Conservation (phyloP, 2,888 invertebrate genomes). For the Harpagoxenus sublaevis region DNA sequence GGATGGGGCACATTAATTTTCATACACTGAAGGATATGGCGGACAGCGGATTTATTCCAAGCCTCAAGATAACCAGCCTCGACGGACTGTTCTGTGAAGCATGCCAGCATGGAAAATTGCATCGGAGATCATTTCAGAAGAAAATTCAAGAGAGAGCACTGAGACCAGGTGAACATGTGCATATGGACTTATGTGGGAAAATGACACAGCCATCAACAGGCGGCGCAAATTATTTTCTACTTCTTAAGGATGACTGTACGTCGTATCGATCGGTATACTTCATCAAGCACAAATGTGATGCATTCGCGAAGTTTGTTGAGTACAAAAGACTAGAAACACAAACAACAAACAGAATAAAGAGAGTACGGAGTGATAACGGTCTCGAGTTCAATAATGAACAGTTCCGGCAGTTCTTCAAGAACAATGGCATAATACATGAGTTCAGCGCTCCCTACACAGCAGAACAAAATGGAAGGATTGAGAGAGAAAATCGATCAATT, state of each 20-base stretch:
- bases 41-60: not conserved
- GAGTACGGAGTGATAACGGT: not conserved
- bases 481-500: not conserved
- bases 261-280: not conserved
- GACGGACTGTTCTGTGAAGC: not conserved
- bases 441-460: not conserved
- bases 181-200: too few relatives aligned
- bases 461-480: not conserved
- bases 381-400: conserved; percentile 2
- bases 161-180: not conserved
- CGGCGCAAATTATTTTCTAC: too few relatives aligned
- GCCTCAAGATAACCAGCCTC: not conserved
- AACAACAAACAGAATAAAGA: not conserved
- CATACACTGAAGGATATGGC: not conserved
- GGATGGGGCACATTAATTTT: not conserved
- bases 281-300: not conserved
- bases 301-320: not conserved
- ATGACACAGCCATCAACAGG: too few relatives aligned
- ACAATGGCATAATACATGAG: not conserved
- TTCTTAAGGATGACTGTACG: not conserved
- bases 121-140: not conserved
- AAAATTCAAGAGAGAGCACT: not conserved
- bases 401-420: not conserved
- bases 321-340: conserved; percentile 1
- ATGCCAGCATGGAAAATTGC: not conserved